These are phyloP conservation scores for Limnothrissa miodon DNA, from an alignment of 2,113 vertebrate species.

Conservation along the genomic window DNA sequence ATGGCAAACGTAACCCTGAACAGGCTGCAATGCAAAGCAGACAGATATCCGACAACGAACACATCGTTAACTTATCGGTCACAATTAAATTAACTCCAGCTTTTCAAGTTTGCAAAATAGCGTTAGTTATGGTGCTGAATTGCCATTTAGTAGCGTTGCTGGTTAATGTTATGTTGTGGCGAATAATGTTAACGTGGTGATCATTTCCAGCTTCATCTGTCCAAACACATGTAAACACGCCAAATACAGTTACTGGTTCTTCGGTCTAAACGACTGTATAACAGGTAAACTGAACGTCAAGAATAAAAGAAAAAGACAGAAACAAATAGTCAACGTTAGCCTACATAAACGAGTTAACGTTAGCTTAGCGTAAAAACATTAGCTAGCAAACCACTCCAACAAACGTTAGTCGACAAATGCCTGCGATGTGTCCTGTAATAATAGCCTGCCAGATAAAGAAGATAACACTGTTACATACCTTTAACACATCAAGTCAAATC, in stretches of 20 bases:
- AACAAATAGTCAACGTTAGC: neutral
- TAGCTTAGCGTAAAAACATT: slow-evolving; percentile 8
- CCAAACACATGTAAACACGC: neutral
- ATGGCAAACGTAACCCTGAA: neutral
- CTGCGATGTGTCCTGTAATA: neutral
- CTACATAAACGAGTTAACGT: neutral
- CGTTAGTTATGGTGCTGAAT: neutral
- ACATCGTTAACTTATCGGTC: neutral
- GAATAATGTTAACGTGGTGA: neutral
- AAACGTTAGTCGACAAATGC: slow-evolving; percentile 8
- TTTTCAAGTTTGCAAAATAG: neutral
- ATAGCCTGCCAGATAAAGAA: neutral
- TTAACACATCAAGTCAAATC: neutral
- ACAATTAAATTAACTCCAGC: neutral
- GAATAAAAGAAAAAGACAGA: neutral
- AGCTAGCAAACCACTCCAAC: slow-evolving; percentile 12
- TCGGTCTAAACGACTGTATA: neutral
- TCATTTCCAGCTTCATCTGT: neutral
- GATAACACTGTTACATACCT: neutral
- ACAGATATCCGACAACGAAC: neutral
- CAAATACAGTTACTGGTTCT: neutral
- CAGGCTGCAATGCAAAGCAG: neutral
- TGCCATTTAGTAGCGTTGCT: neutral
- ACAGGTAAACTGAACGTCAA: neutral
- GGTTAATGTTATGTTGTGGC: neutral